Evolutionary conservation across 2,113 vertebrate genomes (phyloP), one percentile per base, ranked within the genome.

Genomic region (Mormyrus iriodes): DNA sequence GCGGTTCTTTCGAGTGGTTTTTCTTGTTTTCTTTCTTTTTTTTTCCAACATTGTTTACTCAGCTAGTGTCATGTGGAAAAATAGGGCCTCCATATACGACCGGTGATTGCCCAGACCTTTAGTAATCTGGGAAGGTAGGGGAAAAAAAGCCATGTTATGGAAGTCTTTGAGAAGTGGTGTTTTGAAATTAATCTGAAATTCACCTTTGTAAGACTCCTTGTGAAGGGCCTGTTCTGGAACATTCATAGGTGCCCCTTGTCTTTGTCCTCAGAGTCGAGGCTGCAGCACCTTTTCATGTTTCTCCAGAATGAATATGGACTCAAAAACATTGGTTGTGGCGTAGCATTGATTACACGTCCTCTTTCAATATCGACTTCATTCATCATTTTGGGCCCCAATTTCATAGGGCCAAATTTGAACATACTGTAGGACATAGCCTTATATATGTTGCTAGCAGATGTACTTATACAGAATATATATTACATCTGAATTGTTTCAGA

Each of bases 311-410:
- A 86, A 55, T 51, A 86, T 55, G 85, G 85, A 86, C 85, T 53
- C 85, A 31, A 51, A 12, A 86, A 48, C 51, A 39, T 52, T 52
- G 48, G 85, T 39, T 35, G n/a, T 52, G 85, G 4, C 17, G 13
- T 15, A 35, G 27, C 85, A 53, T 86, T 53, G 85, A 55, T 86
- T 48, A 86, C 27, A 3, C 13, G 51, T 86, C 85, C 48, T 21
- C 49, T 86, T 53, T 53, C 51, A n/a, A 93, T 94, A 95, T 93
- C 94, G 95, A 94, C 93, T 94, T 93, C 93, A 88, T 93, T 95
- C 94, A 94, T 90, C 35, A 79, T 44, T 15, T 44, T n/a, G 24
- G 39, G 89, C 55, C 46, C 87, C 93, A 90, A 15, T 91, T 91
- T 92, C 76, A 27, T 17, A 84, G 91, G 92, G 91, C 86, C 90